phyloP scores from a whole-genome alignment of 2,888 invertebrate species.

The Melanostoma mellinum region DNA sequence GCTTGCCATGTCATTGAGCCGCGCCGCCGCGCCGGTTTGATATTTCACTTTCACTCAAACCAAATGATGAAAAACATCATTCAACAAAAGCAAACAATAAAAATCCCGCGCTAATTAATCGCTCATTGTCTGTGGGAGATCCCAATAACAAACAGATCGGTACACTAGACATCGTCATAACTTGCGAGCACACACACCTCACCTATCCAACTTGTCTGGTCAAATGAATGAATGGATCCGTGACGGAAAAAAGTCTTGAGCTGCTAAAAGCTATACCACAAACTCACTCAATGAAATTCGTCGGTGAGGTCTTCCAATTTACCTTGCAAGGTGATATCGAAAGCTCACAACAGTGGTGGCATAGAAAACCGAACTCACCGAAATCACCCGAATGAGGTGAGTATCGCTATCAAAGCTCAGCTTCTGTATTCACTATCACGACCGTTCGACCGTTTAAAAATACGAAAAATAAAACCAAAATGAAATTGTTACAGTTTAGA shows the following conservation, averaged over 20 bases:
- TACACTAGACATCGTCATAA: slow-evolving; percentile 19
- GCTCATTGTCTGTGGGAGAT: slow-evolving; percentile 56
- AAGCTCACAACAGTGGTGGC: slow-evolving; percentile 55
- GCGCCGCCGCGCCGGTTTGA: slow-evolving; percentile 35
- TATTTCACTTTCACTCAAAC: slow-evolving; percentile 69
- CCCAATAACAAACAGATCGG: slow-evolving; percentile 48
- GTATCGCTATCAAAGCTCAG: slow-evolving; percentile 27
- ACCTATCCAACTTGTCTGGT: slow-evolving; percentile 28
- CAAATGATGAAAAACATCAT: slow-evolving; percentile 44
- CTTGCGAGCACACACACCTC: slow-evolving; percentile 16
- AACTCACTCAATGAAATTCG: slow-evolving; percentile 46
- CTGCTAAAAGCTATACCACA: neutral
- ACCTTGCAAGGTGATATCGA: slow-evolving; percentile 36
- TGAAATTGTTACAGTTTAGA: slow-evolving; percentile 47
- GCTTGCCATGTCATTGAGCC: slow-evolving; percentile 16
- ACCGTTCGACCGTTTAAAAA: slow-evolving; percentile 2
- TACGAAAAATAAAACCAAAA: neutral
- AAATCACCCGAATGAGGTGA: slow-evolving; percentile 21
- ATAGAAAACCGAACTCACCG: slow-evolving; percentile 26
- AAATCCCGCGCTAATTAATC: slow-evolving; percentile 65
- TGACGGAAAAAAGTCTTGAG: slow-evolving; percentile 1
- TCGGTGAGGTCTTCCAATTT: neutral
- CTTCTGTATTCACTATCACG: slow-evolving; percentile 17
- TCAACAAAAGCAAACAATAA: slow-evolving; percentile 38
- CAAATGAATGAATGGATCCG: slow-evolving; percentile 53